Conservation (phyloP, 2,888 invertebrate genomes). For the Glomeris marginata region DNA sequence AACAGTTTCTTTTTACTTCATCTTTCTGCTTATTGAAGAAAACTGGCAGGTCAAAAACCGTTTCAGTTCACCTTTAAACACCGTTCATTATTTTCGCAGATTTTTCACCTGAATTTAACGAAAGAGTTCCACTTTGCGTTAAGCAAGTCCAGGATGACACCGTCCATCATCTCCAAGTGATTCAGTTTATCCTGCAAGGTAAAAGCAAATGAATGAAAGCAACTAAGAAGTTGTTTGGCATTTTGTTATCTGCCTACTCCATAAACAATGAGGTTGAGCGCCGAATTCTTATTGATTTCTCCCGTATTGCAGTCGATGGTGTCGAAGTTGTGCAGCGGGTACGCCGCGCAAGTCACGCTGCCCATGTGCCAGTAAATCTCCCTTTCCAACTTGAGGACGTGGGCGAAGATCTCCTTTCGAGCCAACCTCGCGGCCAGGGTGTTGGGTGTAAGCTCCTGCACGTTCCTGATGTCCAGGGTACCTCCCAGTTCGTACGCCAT, state of each 20-base stretch:
- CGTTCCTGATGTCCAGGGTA: constrained; percentile 69
- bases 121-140: constrained; percentile 98
- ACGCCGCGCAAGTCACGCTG: constrained; percentile 91
- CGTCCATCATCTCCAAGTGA: constrained; percentile 88
- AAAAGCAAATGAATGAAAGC: neutral
- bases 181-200: constrained; percentile 69
- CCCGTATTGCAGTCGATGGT: constrained; percentile 85
- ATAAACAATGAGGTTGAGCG: constrained; percentile 87
- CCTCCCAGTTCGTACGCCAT: constrained; percentile 89
- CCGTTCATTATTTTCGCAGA: neutral
- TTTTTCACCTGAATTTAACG: constrained; percentile 52
- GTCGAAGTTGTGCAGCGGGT: constrained; percentile 86
- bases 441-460: constrained; percentile 73
- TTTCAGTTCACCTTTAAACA: no score
- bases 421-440: constrained; percentile 88
- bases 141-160: constrained; percentile 78
- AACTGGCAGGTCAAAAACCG: no score
- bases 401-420: constrained; percentile 88
- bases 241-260: constrained; percentile 49
- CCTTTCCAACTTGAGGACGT: constrained; percentile 86
- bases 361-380: constrained; percentile 95
- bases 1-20: no score
- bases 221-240: constrained; percentile 1
- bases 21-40: no score
- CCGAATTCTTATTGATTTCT: constrained; percentile 87